Conservation (phyloP, 2,888 invertebrate species). For the Leucophenga montana region DNA sequence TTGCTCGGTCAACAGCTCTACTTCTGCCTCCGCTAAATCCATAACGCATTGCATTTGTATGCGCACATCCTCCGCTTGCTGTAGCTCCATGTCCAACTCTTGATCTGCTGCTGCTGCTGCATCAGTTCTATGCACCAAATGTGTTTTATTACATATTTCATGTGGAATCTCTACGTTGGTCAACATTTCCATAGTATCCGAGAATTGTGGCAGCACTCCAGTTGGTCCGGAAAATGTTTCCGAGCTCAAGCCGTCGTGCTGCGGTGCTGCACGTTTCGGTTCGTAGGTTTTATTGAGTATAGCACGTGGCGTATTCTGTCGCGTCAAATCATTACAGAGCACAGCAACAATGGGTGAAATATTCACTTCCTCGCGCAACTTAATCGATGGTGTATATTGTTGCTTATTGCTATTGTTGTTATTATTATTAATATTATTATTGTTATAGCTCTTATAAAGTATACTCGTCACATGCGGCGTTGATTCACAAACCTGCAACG, state of each 20-base stretch:
- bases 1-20: slow-evolving; percentile 64
- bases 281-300: slow-evolving; percentile 62
- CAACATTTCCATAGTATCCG: slow-evolving; percentile 59
- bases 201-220: slow-evolving; percentile 33
- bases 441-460: slow-evolving; percentile 29
- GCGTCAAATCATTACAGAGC: slow-evolving; percentile 18
- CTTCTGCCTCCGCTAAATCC: slow-evolving; percentile 64
- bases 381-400: slow-evolving; percentile 62
- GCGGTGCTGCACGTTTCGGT: slow-evolving; percentile 30
- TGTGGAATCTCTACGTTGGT: slow-evolving; percentile 66
- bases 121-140: background rate
- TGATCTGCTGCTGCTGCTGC: too few species aligned
- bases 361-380: slow-evolving; percentile 60
- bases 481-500: slow-evolving; percentile 61
- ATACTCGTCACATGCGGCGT: slow-evolving; percentile 62
- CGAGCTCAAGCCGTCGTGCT: slow-evolving; percentile 32
- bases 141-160: slow-evolving; percentile 56
- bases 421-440: slow-evolving; percentile 24
- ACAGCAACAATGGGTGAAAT: slow-evolving; percentile 66
- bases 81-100: background rate
- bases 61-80: slow-evolving; percentile 44
- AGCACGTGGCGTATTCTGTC: slow-evolving; percentile 39
- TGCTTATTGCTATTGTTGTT: slow-evolving; percentile 50
- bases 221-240: slow-evolving; percentile 44
- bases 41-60: slow-evolving; percentile 64